phyloP scores from a whole-genome alignment of 2,888 invertebrate genomes.

The Lepidochitona cinerea region DNA sequence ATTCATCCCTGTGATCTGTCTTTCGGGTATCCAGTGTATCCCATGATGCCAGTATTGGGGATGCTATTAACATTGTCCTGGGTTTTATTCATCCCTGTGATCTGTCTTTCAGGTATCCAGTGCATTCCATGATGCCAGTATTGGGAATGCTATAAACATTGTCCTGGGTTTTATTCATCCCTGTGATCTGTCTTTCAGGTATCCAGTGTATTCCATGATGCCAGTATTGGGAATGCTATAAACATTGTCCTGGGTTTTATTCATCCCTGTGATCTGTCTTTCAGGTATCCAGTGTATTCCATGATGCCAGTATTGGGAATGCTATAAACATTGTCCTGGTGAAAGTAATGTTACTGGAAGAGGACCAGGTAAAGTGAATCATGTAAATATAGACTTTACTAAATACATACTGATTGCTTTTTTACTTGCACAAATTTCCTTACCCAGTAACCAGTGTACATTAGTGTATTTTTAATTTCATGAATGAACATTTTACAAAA shows the following conservation, averaged over 20 bases:
- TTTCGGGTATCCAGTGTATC: slow-evolving; percentile 65
- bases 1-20: not conserved
- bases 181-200: slow-evolving; percentile 69
- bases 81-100: not conserved
- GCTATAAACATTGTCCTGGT: slow-evolving; percentile 92
- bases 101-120: slow-evolving; percentile 59
- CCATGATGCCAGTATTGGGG: slow-evolving; percentile 84
- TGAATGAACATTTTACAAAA: too few species aligned
- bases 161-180: too few species aligned
- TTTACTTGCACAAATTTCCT: not conserved
- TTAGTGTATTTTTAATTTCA: too few species aligned
- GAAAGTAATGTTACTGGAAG: slow-evolving; percentile 83
- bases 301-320: slow-evolving; percentile 86
- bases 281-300: slow-evolving; percentile 66
- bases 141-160: slow-evolving; percentile 91
- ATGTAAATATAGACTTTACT: not conserved
- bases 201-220: not conserved
- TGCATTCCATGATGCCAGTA: slow-evolving; percentile 77
- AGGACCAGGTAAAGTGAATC: slow-evolving; percentile 69
- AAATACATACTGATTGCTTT: too few species aligned
- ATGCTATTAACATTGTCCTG: slow-evolving; percentile 90
- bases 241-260: slow-evolving; percentile 93
- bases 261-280: slow-evolving; percentile 15
- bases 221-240: slow-evolving; percentile 71
- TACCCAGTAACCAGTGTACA: not conserved